Conservation (phyloP, 2,113 vertebrate species). For the Tautogolabrus adspersus region DNA sequence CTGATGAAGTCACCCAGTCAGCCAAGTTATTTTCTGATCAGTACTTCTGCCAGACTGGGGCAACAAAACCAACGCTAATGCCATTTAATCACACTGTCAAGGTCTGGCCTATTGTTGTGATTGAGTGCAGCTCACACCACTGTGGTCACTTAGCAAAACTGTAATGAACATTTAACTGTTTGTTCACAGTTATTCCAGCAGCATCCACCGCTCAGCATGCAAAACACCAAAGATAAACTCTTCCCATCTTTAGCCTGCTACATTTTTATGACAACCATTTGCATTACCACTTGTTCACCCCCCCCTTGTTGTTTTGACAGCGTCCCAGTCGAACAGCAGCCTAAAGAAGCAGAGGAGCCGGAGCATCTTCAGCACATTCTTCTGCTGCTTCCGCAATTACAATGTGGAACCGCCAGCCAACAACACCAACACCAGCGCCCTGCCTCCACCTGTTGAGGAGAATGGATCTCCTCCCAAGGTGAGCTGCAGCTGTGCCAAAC, state of each 20-base stretch:
- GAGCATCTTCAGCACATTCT: constrained; percentile 96
- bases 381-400: constrained; percentile 98
- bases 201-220: background rate
- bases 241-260: constrained; percentile 13
- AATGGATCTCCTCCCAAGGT: constrained; percentile 97
- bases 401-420: constrained; percentile 89
- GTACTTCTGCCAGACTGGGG: constrained; percentile 30
- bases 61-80: constrained; percentile 46
- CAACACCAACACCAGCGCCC: constrained; percentile 87
- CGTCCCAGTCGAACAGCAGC: constrained; percentile 90
- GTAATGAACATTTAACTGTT: background rate
- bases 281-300: constrained; percentile 40
- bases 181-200: constrained; percentile 10
- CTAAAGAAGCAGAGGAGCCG: constrained; percentile 95
- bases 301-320: constrained; percentile 72
- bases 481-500: constrained; percentile 27
- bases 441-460: constrained; percentile 93
- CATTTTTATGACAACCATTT: constrained; percentile 37
- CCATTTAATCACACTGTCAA: constrained; percentile 47
- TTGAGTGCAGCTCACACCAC: constrained; percentile 2
- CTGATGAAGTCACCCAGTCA: constrained; percentile 60
- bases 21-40: constrained; percentile 68
- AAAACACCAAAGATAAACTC: constrained; percentile 28
- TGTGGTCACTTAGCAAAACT: constrained; percentile 7
- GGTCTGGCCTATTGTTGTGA: constrained; percentile 40